phyloP scores from a whole-genome alignment of 2,888 invertebrate species.

The Ceratothoa steindachneri region DNA sequence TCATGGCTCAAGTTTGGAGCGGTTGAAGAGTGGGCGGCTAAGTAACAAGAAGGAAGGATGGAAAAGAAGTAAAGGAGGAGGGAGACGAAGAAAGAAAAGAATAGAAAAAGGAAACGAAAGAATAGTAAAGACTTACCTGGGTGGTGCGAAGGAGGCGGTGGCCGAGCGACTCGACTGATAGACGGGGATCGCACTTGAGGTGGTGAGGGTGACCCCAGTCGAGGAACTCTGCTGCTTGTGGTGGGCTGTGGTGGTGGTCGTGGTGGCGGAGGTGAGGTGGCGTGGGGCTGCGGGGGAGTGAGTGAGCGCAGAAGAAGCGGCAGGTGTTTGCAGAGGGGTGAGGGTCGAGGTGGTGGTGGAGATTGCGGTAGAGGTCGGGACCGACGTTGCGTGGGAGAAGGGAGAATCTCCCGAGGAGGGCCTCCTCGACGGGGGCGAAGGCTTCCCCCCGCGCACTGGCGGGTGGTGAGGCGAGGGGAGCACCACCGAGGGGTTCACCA shows the following conservation, averaged over 20 bases:
- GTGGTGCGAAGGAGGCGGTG: neutral
- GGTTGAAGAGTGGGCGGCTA: too few species aligned
- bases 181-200: neutral
- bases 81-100: too few species aligned
- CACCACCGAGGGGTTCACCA: conserved; percentile 87
- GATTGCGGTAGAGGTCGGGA: conserved; percentile 9
- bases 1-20: too few species aligned
- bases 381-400: too few species aligned
- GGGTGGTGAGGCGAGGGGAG: conserved; percentile 62
- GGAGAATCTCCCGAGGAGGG: too few species aligned
- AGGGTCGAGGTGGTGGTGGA: conserved; percentile 35
- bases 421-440: conserved; percentile 15
- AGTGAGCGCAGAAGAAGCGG: neutral
- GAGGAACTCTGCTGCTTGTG: neutral
- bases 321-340: too few species aligned
- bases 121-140: neutral
- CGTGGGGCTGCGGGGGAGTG: neutral
- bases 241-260: conserved; percentile 3
- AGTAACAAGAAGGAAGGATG: too few species aligned
- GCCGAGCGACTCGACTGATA: neutral
- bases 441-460: neutral
- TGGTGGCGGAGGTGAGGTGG: neutral
- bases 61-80: too few species aligned
- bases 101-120: too few species aligned
- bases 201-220: neutral